Evolutionary conservation across 2,113 vertebrate genomes (phyloP).

Genomic region (Gasterosteus aculeatus): DNA sequence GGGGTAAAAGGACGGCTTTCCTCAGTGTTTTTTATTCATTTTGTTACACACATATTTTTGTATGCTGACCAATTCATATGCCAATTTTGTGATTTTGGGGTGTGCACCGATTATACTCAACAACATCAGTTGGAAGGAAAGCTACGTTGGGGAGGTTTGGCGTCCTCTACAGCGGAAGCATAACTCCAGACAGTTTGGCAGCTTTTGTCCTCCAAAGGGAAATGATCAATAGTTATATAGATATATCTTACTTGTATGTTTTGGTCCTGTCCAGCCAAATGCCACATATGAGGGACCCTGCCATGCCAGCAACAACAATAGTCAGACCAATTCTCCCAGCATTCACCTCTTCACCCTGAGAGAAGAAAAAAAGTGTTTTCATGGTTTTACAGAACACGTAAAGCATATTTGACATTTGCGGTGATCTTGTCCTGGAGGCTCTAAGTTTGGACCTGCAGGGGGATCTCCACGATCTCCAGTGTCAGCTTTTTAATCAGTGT

Average conservation of each 20-base stretch:
- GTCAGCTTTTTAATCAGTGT: neutral
- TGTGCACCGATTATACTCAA: neutral
- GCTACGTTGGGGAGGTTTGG: neutral
- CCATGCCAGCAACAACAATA: slow-evolving; percentile 90
- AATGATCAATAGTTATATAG: neutral
- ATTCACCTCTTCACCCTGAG: slow-evolving; percentile 92
- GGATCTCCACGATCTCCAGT: neutral
- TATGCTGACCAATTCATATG: neutral
- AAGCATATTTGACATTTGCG: slow-evolving; percentile 14
- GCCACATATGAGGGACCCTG: slow-evolving; percentile 90
- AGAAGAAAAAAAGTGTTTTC: slow-evolving; percentile 50
- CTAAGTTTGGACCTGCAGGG: neutral
- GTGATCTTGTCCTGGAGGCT: slow-evolving; percentile 17
- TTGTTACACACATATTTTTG: neutral
- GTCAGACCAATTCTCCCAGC: slow-evolving; percentile 97
- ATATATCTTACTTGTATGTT: slow-evolving; percentile 91
- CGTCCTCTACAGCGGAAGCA: neutral
- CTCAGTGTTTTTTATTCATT: neutral
- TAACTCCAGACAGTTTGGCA: neutral
- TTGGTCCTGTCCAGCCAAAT: slow-evolving; percentile 97
- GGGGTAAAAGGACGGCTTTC: neutral
- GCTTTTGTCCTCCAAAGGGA: neutral
- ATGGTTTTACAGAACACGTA: neutral
- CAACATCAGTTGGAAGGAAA: neutral
- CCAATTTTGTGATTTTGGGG: neutral